Conservation (phyloP, 2,797 vertebrate genomes). For the Macropus fuliginosus region DNA sequence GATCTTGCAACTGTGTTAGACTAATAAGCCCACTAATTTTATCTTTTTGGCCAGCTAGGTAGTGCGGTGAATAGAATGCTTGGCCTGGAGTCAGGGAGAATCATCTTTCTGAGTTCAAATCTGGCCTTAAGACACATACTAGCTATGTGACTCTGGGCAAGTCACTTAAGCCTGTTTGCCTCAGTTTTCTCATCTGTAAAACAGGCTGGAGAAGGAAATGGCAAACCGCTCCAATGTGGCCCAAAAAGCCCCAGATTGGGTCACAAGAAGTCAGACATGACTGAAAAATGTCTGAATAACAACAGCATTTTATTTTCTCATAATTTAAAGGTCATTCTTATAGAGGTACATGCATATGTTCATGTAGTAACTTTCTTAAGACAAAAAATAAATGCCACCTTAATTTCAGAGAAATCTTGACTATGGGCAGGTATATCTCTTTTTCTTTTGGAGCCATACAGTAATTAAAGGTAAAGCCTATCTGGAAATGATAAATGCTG, state of each 20-base stretch:
- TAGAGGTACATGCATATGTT: background rate
- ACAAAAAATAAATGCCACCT: slow-evolving; percentile 14
- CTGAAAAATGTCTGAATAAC: background rate
- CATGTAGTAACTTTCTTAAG: slow-evolving; percentile 47
- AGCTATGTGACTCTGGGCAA: background rate
- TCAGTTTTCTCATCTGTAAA: background rate
- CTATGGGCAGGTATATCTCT: slow-evolving; percentile 11
- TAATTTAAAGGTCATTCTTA: slow-evolving; percentile 28
- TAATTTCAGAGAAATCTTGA: slow-evolving; percentile 14
- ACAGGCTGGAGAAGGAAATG: background rate
- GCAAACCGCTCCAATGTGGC: background rate
- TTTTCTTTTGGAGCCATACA: slow-evolving; percentile 32
- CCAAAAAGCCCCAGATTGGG: background rate
- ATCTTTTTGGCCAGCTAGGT: background rate
- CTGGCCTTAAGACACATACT: background rate
- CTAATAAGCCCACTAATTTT: background rate
- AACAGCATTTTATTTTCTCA: slow-evolving; percentile 20
- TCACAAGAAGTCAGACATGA: background rate
- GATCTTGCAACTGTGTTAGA: background rate
- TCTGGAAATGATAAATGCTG: slow-evolving; percentile 30
- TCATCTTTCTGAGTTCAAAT: background rate
- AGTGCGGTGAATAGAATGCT: background rate
- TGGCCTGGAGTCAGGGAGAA: background rate
- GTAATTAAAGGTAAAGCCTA: slow-evolving; percentile 2
- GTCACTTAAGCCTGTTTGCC: background rate